A percentile compares a stretch with the other conserved stretches of the same genome.
Conservation (phyloP, 1,140 invertebrate genomes). For the Microplitis demolitor region DNA sequence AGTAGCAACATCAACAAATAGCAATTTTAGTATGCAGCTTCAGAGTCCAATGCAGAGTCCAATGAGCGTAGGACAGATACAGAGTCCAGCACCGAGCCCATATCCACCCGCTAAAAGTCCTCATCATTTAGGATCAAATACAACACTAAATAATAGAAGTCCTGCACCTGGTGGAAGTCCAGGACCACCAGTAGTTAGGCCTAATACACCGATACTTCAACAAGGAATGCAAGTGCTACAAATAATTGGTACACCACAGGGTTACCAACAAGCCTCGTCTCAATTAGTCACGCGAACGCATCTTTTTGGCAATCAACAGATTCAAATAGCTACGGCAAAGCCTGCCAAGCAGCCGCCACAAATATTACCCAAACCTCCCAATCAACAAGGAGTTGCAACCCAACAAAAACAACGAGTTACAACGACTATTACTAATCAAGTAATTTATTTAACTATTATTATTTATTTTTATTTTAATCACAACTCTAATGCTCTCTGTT, state of each 20-base stretch:
- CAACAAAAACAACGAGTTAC: constrained; percentile 56
- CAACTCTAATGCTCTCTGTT: background rate
- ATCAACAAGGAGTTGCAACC: constrained; percentile 49
- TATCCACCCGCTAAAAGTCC: constrained; percentile 60
- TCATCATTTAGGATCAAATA: constrained; percentile 44
- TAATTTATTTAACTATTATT: constrained; percentile 25
- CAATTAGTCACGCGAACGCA: constrained; percentile 54
- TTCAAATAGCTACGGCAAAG: constrained; percentile 57
- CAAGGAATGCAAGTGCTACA: constrained; percentile 61
- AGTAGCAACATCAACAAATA: constrained; percentile 48
- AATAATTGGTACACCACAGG: constrained; percentile 57
- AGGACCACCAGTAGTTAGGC: constrained; percentile 57
- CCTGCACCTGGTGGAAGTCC: constrained; percentile 57
- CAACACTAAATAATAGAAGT: constrained; percentile 49
- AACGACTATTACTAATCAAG: constrained; percentile 58
- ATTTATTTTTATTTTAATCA: background rate
- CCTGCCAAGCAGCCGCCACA: constrained; percentile 57
- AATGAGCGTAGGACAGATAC: constrained; percentile 57
- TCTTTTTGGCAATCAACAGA: constrained; percentile 59
- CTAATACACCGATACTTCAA: constrained; percentile 57
- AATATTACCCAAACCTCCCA: constrained; percentile 58
- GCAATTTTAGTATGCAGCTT: constrained; percentile 55
- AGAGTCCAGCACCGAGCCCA: constrained; percentile 58
- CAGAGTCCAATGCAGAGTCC: constrained; percentile 61
- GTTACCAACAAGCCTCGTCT: constrained; percentile 53